Conservation (phyloP, 1,140 invertebrate genomes). For the Halictus rubicundus region DNA sequence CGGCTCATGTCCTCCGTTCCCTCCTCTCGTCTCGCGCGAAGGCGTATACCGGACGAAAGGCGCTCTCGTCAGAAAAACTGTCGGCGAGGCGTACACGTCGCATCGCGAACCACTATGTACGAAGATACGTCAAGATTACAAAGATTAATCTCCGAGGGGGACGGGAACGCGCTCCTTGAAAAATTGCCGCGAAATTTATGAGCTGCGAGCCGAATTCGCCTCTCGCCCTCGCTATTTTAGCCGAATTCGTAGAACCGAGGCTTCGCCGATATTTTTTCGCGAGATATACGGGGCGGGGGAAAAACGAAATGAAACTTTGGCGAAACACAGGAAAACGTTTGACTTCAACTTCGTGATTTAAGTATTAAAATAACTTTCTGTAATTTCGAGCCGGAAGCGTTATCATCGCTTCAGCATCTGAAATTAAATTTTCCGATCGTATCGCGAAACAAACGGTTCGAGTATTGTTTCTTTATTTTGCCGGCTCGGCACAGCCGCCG, state of each 20-base stretch:
- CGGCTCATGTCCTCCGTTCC: slow-evolving; percentile 26
- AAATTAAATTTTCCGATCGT: too few relatives aligned
- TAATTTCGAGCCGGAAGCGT: too few relatives aligned
- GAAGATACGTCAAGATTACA: slow-evolving; percentile 47
- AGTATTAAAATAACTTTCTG: too few relatives aligned
- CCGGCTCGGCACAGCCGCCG: background rate
- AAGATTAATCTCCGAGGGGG: slow-evolving; percentile 28
- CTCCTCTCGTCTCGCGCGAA: slow-evolving; percentile 11
- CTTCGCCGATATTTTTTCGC: too few relatives aligned
- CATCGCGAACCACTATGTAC: slow-evolving; percentile 41
- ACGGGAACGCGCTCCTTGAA: slow-evolving; percentile 6
- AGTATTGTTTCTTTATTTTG: too few relatives aligned
- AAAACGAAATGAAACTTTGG: too few relatives aligned
- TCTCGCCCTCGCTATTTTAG: background rate
- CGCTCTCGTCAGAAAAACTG: slow-evolving; percentile 43
- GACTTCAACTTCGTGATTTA: too few relatives aligned
- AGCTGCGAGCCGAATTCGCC: background rate
- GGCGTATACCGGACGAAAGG: slow-evolving; percentile 37
- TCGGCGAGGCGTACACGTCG: slow-evolving; percentile 42
- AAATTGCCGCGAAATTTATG: slow-evolving; percentile 30
- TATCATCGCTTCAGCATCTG: too few relatives aligned
- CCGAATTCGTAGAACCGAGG: background rate
- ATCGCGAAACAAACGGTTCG: too few relatives aligned
- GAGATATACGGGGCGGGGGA: too few relatives aligned
- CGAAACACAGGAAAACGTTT: too few relatives aligned